A percentile compares a stretch with the other conserved stretches of the same genome.
phyloP scores from a whole-genome alignment of 2,797 vertebrate species.

The Sebastes minor region DNA sequence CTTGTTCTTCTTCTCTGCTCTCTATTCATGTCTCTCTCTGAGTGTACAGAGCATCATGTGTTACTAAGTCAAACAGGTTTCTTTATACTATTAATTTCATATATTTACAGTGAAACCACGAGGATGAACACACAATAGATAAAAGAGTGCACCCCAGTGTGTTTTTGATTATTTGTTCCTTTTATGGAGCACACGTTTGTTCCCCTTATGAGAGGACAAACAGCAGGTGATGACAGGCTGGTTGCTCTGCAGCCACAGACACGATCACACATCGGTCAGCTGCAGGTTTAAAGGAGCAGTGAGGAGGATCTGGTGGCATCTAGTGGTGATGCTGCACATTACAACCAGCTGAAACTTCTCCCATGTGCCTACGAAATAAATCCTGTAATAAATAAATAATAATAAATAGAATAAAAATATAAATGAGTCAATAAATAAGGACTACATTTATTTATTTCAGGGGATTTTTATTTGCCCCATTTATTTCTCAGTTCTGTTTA shows the following conservation, averaged over 20 bases:
- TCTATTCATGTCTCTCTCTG: not conserved
- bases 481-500: no score
- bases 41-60: not conserved
- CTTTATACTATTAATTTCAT: not conserved
- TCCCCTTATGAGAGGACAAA: no score
- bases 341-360: no score
- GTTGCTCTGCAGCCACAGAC: not conserved
- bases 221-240: not conserved
- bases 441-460: not conserved
- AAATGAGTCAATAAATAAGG: not conserved
- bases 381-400: no score
- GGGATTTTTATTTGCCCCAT: no score
- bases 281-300: not conserved
- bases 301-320: no score
- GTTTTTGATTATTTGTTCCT: not conserved
- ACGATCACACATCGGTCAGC: not conserved
- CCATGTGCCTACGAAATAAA: no score
- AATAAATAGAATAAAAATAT: no score
- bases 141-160: not conserved
- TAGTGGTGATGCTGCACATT: no score
- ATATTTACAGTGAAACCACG: not conserved
- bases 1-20: conserved; percentile 4
- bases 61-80: not conserved
- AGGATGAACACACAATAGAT: not conserved
- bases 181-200: not conserved